A percentile compares a stretch with the other conserved stretches of the same genome.
These are phyloP conservation scores for Drosophila fungiperda DNA, from an alignment of 2,888 invertebrate species.

Conservation along the genomic window DNA sequence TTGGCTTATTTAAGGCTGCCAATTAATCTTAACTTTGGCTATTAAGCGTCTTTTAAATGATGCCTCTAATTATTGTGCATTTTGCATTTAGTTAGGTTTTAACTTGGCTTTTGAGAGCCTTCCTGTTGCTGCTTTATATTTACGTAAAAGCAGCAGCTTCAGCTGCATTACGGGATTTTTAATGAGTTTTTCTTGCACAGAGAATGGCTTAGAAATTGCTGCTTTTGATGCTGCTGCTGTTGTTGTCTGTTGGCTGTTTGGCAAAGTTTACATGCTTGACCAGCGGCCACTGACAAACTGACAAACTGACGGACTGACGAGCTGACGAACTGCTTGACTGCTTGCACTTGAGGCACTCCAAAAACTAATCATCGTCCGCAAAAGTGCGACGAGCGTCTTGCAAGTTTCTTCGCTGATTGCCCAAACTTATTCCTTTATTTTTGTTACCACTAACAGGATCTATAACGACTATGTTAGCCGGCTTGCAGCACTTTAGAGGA, in stretches of 20 bases:
- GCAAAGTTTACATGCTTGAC: slow-evolving; percentile 64
- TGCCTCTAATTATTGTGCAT: slow-evolving; percentile 72
- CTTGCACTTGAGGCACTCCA: slow-evolving; percentile 71
- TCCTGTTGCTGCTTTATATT: slow-evolving; percentile 45
- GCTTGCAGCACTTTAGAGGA: background rate
- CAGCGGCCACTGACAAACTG: slow-evolving; percentile 45
- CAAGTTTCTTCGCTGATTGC: slow-evolving; percentile 54
- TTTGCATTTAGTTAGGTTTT: slow-evolving; percentile 52
- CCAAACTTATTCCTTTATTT: background rate
- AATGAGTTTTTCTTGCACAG: slow-evolving; percentile 70
- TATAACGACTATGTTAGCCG: background rate
- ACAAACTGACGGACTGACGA: slow-evolving; percentile 37
- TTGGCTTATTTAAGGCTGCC: slow-evolving; percentile 12
- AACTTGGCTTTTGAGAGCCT: slow-evolving; percentile 6
- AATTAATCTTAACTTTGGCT: slow-evolving; percentile 17
- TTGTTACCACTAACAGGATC: background rate
- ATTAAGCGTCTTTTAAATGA: slow-evolving; percentile 47
- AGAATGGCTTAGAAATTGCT: slow-evolving; percentile 33
- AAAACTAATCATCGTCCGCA: slow-evolving; percentile 75
- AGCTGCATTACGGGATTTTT: slow-evolving; percentile 72
- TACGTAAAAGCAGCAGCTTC: slow-evolving; percentile 67
- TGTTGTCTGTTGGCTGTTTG: slow-evolving; percentile 46
- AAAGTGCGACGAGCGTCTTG: slow-evolving; percentile 47
- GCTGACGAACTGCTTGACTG: slow-evolving; percentile 32
- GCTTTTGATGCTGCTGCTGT: slow-evolving; percentile 25